A percentile compares a stretch with the other conserved stretches of the same genome.
These are phyloP conservation scores for Passer montanus DNA, from an alignment of 2,113 vertebrate species.

Conservation along the genomic window DNA sequence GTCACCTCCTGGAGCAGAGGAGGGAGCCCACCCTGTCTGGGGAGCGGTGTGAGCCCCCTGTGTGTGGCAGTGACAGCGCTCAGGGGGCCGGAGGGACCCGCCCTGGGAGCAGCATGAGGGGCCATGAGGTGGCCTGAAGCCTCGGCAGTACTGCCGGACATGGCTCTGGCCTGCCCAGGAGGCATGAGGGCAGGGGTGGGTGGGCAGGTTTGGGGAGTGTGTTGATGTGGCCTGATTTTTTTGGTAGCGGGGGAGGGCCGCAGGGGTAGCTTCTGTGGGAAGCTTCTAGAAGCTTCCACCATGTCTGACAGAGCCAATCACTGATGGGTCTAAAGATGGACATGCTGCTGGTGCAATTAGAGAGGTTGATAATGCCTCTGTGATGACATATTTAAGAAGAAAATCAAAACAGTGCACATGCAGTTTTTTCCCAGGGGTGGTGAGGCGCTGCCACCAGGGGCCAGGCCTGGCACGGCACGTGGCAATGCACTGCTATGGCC, in stretches of 20 bases:
- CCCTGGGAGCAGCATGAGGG: rapidly evolving
- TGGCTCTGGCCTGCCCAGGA: not conserved
- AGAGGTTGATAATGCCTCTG: not conserved
- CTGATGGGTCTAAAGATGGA: not conserved
- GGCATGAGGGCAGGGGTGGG: not conserved
- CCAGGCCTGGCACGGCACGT: rapidly evolving
- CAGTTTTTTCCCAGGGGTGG: not conserved
- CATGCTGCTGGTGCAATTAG: not conserved
- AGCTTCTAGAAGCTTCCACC: not conserved
- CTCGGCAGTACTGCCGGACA: not conserved
- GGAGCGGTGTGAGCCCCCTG: rapidly evolving
- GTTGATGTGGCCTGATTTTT: not conserved
- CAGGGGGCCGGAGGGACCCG: not conserved
- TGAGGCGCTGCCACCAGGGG: rapidly evolving
- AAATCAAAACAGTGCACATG: no score
- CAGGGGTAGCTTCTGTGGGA: not conserved
- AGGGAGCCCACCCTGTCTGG: not conserved
- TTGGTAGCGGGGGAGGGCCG: no score
- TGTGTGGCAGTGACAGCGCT: not conserved
- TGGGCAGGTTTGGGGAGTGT: not conserved
- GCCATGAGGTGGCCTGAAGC: not conserved
- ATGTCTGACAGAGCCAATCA: not conserved
- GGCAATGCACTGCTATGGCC: not conserved
- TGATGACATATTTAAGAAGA: not conserved
- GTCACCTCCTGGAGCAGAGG: not conserved